A percentile compares a stretch with the other conserved stretches of the same genome.
Conservation (phyloP, 2,888 invertebrate species). For the Brachyptera risi region DNA sequence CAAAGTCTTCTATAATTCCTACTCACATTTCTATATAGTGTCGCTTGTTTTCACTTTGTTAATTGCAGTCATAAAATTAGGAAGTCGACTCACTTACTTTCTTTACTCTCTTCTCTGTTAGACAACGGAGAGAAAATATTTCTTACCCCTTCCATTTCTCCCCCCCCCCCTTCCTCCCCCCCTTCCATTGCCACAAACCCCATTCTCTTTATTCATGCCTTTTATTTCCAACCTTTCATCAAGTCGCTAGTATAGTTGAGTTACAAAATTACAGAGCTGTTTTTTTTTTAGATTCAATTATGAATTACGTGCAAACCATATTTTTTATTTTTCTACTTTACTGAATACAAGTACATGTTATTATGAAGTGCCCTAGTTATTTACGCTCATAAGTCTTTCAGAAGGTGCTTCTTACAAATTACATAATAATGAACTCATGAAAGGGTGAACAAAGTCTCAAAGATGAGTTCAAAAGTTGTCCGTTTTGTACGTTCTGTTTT, state of each 20-base stretch:
- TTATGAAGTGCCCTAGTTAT: no score
- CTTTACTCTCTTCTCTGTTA: constrained; percentile 17
- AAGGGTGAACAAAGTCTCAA: no score
- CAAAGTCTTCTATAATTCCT: constrained; percentile 15
- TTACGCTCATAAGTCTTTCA: no score
- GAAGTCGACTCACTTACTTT: constrained; percentile 24
- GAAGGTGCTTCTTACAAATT: no score
- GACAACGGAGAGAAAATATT: constrained; percentile 24
- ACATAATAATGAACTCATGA: no score
- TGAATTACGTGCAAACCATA: no score
- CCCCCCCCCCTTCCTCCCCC: background rate
- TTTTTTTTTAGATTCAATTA: background rate
- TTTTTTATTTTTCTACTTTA: no score
- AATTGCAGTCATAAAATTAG: constrained; percentile 30
- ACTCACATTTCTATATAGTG: constrained; percentile 11
- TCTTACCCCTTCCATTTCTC: constrained; percentile 5
- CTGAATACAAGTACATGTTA: no score
- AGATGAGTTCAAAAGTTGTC: no score
- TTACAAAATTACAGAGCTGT: background rate
- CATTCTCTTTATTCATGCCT: constrained; percentile 26
- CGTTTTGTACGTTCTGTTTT: no score
- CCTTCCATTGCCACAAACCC: constrained; percentile 6
- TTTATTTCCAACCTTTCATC: constrained; percentile 10
- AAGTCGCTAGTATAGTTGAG: background rate
- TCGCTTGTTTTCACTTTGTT: constrained; percentile 28